Base-by-base conservation (phyloP, 35 echinoderm and acorn worm species). In the Strongylocentrotus purpuratus region DNA sequence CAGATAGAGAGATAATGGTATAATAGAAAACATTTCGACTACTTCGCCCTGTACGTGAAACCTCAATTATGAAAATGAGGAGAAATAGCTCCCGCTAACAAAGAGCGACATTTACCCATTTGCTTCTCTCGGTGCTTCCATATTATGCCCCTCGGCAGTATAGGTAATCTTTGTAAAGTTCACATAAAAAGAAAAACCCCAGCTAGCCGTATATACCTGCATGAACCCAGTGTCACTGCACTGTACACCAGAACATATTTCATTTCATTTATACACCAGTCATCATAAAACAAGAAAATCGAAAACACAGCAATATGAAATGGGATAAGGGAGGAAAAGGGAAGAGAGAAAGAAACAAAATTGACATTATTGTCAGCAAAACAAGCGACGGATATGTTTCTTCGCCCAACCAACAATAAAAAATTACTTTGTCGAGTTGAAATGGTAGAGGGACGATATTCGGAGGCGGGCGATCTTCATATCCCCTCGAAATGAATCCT, bases 181-280 rank as follows among this genome's bases (percentile, higher is more conserved):
- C 65, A 78, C 25, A 78, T 78, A 78, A 78, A 59, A 71, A 78
- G 28, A 22, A 78, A 78, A 78, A n/a, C 65, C 65, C n/a, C 65
- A 78, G 65, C 22, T 28, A 22, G 20, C 65, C 65, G 65, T 78
- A 78, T 78, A 78, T 59, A 59, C 17, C 11, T 59, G 17, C 65
- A 15, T 78, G 65, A 78, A 28, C 20, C 20, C 65, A 78, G 28
- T 28, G 87, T 89, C 87, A 89, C 87, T 89, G 87, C 87, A 89
- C 87, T 89, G 33, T 89, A 89, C 22, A 78, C 65, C 65, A 78
- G 65, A 78, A 78, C 87, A 89, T 89, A 89, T 89, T 89, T 89
- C 32, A 89, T 89, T 89, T 89, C 20, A 89, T 89, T 89, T 89
- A 31, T 89, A 46, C 87, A 46, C 32, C 31, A 89, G 87, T 89